phyloP scores from a whole-genome alignment of 2,888 invertebrate species.

The Lithophane ornitopus region DNA sequence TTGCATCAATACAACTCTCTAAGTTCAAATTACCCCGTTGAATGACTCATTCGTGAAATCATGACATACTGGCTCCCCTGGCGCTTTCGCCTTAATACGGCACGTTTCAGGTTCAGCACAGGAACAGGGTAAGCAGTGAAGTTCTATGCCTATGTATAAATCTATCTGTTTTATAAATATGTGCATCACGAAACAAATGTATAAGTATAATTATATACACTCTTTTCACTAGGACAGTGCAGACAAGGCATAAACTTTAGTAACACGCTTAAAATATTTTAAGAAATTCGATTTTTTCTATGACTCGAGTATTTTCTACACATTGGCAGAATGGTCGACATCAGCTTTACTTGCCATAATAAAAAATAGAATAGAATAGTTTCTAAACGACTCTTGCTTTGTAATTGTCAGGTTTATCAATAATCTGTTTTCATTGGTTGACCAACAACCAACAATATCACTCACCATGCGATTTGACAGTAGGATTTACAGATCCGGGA shows the following conservation, averaged over 20 bases:
- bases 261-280: too few species aligned
- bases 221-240: neutral
- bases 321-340: too few species aligned
- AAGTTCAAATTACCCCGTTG: too few species aligned
- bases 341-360: too few species aligned
- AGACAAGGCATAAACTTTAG: neutral
- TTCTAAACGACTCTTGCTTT: neutral
- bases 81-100: neutral
- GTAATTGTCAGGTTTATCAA: neutral
- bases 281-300: neutral
- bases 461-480: constrained; percentile 11
- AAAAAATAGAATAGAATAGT: too few species aligned
- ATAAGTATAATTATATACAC: too few species aligned
- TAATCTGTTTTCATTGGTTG: neutral
- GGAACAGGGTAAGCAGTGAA: neutral
- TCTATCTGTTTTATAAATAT: neutral
- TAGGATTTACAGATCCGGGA: constrained; percentile 40
- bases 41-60: too few species aligned
- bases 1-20: too few species aligned
- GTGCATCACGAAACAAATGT: too few species aligned
- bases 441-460: constrained; percentile 14
- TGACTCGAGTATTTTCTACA: too few species aligned
- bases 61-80: too few species aligned
- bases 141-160: too few species aligned
- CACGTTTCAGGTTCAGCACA: neutral